These are phyloP conservation scores for Chrysodeixis includens DNA, from an alignment of 2,888 invertebrate species.

Conservation along the genomic window DNA sequence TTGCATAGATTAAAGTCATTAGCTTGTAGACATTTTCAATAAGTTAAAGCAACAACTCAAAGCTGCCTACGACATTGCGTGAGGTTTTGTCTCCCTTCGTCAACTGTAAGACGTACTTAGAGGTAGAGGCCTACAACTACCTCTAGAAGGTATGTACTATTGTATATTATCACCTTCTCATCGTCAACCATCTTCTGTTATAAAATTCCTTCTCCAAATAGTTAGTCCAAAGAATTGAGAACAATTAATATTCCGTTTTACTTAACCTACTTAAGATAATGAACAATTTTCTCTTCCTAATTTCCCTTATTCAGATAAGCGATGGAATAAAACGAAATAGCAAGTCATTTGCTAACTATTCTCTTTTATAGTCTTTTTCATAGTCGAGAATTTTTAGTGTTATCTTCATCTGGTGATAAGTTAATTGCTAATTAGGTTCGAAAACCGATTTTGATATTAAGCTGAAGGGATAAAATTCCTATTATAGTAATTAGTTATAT, in stretches of 20 bases:
- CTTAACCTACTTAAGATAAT: conserved; percentile 1
- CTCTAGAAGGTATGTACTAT: too few species aligned
- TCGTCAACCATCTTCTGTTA: too few species aligned
- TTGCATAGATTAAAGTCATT: too few species aligned
- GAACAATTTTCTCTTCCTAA: conserved; percentile 3
- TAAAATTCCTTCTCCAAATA: not conserved
- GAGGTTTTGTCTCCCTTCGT: too few species aligned
- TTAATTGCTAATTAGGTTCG: conserved; percentile 11
- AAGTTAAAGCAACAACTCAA: too few species aligned
- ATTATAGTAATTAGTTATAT: too few species aligned
- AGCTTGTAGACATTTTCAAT: too few species aligned
- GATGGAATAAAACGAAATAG: conserved; percentile 15
- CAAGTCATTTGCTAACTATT: conserved; percentile 20
- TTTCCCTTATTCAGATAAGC: not conserved
- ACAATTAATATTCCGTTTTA: not conserved
- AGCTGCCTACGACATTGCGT: too few species aligned
- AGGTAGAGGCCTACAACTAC: too few species aligned
- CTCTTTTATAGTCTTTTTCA: conserved; percentile 25
- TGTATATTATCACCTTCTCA: too few species aligned
- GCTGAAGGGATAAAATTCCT: too few species aligned
- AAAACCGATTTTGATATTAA: not conserved
- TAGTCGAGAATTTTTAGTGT: conserved; percentile 19
- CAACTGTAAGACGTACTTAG: too few species aligned
- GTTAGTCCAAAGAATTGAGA: not conserved
- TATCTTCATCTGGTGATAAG: conserved; percentile 14